Conservation (phyloP, 2,888 invertebrate species). For the Cheiracanthium punctorium region DNA sequence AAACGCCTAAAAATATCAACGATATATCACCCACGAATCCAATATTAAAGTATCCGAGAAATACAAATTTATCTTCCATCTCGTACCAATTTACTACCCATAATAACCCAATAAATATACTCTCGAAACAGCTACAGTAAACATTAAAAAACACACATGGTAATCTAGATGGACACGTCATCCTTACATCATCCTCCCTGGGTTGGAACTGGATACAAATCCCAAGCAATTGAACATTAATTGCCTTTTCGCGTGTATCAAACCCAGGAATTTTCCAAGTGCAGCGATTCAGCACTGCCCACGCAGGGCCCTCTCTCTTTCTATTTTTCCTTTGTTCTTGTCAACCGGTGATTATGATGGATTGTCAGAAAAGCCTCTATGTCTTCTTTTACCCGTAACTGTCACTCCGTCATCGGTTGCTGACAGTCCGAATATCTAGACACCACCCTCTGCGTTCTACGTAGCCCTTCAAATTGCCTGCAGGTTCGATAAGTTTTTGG, state of each 20-base stretch:
- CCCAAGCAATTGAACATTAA: constrained; percentile 46
- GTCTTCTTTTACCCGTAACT: constrained; percentile 59
- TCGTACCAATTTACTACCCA: not conserved
- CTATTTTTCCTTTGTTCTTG: constrained; percentile 57
- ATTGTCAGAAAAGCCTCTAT: constrained; percentile 44
- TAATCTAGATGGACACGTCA: constrained; percentile 38
- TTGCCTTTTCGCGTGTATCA: constrained; percentile 54
- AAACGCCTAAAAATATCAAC: too few species aligned
- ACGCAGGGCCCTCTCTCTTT: constrained; percentile 4
- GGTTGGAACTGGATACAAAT: constrained; percentile 20
- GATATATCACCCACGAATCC: too few species aligned
- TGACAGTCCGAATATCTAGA: constrained; percentile 54
- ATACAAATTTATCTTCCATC: not conserved
- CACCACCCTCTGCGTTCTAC: constrained; percentile 51
- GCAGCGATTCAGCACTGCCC: constrained; percentile 21
- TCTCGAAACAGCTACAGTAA: not conserved
- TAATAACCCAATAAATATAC: not conserved
- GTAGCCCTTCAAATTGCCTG: not conserved
- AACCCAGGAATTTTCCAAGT: constrained; percentile 12
- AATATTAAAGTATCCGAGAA: too few species aligned
- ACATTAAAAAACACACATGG: not conserved
- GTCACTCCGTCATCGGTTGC: constrained; percentile 54
- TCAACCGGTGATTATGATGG: constrained; percentile 62
- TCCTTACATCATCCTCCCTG: constrained; percentile 33
- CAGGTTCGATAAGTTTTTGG: not conserved